Evolutionary conservation across 2,797 vertebrate species (phyloP), one percentile per base, ranked within the genome.

Genomic region (Nyctalus aviator): DNA sequence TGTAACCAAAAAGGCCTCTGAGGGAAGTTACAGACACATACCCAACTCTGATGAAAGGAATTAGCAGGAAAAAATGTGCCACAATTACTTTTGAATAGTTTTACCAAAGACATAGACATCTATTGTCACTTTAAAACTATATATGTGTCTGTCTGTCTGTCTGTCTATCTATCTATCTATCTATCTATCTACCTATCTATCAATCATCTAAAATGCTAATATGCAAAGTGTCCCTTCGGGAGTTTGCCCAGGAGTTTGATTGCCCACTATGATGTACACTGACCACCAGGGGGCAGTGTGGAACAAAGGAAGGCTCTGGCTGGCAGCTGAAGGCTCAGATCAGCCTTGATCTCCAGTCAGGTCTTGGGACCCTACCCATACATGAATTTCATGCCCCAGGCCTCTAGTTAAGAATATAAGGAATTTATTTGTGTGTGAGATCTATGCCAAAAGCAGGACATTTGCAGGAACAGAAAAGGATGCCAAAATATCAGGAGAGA

Each of bases 401-500:
- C 8, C 21, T 55, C 20, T 55, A 55, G 53, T 55, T 55, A 55
- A 55, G 55, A 32, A 84, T 69, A 79, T 25, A 84, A 85, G 77
- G 44, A 92, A 57, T 21, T 64, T 93, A 46, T 18, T 89, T 92
- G 71, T 59, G 59, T n/a, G 27, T 64, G 41, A 91, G 32, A 8
- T 91, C 32, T 71, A 55, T 41, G 57, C 35, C 44, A 23, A 91
- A 90, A 89, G 44, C 30, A 84, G 62, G 62, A 35, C 32, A 30
- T 11, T 85, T 91, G 53, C 66, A 84, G 32, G 57, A 83, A 78
- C 2, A 5, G 72, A 62, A 96, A 97, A 93, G 72, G 93, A 97
- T 96, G 78, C 87, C 87, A 96, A 46, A 94, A 95, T 94, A 75
- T 95, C 95, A 97, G 83, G 73, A 94, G 83, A 90, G 84, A 76